These are phyloP conservation scores for Ormyrus nitidulus DNA, from an alignment of 2,888 invertebrate genomes.

Conservation along the genomic window DNA sequence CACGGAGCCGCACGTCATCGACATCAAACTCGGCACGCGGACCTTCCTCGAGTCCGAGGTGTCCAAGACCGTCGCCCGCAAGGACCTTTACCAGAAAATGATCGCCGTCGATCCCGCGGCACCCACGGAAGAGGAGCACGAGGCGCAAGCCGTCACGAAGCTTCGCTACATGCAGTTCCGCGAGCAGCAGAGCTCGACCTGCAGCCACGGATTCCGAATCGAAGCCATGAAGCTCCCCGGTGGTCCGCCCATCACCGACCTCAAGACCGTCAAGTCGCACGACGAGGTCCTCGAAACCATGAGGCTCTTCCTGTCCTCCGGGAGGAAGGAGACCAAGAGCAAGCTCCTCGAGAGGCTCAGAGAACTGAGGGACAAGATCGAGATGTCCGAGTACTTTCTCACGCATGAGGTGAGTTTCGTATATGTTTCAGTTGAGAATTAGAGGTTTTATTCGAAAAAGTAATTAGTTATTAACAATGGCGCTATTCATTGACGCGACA, in stretches of 20 bases:
- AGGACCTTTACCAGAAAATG: conserved; percentile 97
- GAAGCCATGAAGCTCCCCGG: conserved; percentile 95
- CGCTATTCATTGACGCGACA: no score
- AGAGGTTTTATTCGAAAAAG: neutral
- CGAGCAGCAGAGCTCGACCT: conserved; percentile 94
- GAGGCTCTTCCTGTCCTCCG: conserved; percentile 82
- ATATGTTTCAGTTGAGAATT: neutral
- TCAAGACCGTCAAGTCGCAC: conserved; percentile 90
- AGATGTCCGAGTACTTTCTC: conserved; percentile 89
- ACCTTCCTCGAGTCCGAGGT: conserved; percentile 98
- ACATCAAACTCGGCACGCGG: conserved; percentile 97
- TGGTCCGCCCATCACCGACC: conserved; percentile 88
- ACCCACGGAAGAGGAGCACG: conserved; percentile 90
- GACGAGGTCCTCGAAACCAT: conserved; percentile 86
- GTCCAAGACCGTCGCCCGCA: conserved; percentile 87
- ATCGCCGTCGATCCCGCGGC: conserved; percentile 91
- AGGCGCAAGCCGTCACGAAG: conserved; percentile 91
- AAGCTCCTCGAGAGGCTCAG: conserved; percentile 85
- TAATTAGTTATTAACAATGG: no score
- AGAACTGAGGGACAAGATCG: conserved; percentile 87
- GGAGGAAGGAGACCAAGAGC: conserved; percentile 81
- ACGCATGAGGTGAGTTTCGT: conserved; percentile 84
- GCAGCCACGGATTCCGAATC: conserved; percentile 94
- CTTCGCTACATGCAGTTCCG: conserved; percentile 97
- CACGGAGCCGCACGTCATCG: conserved; percentile 95